These are phyloP conservation scores for Coendou prehensilis DNA, from an alignment of 2,797 vertebrate species.

Conservation along the genomic window DNA sequence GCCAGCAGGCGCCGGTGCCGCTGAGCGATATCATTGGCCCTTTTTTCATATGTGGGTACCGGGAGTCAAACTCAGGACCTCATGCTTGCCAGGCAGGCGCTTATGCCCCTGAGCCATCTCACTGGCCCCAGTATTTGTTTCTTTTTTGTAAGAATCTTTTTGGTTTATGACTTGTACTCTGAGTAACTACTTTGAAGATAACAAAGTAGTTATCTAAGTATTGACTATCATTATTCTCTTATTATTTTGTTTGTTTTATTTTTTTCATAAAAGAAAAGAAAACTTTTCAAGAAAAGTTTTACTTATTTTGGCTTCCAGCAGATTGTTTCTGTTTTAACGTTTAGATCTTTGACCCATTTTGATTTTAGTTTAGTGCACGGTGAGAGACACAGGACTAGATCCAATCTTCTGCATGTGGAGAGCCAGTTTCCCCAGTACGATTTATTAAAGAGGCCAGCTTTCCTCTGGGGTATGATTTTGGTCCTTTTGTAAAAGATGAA, in stretches of 20 bases:
- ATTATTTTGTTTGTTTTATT: background rate
- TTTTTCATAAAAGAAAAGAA: background rate
- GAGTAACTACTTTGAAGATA: background rate
- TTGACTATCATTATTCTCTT: background rate
- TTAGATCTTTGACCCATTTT: background rate
- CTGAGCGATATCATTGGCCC: too few species aligned
- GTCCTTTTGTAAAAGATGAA: background rate
- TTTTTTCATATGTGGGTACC: too few species aligned
- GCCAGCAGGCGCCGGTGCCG: too few species aligned
- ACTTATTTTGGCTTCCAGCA: background rate
- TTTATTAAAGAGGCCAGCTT: background rate
- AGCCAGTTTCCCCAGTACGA: background rate
- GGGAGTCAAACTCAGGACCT: too few species aligned
- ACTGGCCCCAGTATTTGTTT: background rate
- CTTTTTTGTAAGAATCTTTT: background rate
- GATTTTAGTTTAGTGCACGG: background rate
- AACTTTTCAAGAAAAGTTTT: background rate
- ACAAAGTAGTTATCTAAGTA: background rate
- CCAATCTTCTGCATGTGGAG: background rate
- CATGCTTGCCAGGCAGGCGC: too few species aligned
- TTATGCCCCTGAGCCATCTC: too few species aligned
- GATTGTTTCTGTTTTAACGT: background rate
- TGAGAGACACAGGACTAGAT: background rate
- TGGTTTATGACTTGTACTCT: background rate
- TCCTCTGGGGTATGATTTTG: background rate